Percentiles rank a stretch among this genome's conserved stretches.
phyloP scores from a whole-genome alignment of 2,888 invertebrate genomes.

The Eugnorisma glareosa region DNA sequence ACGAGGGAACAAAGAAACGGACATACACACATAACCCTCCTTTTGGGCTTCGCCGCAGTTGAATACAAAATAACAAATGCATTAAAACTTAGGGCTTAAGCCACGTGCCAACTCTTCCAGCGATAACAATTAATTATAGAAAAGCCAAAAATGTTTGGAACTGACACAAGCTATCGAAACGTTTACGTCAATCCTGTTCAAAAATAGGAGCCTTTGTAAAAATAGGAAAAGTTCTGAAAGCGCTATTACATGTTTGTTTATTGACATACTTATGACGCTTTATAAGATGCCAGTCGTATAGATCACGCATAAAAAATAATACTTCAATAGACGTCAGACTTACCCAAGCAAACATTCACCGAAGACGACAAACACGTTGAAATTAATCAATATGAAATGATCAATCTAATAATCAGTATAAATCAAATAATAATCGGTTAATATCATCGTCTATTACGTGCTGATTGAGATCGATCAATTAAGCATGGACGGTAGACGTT shows the following conservation, averaged over 20 bases:
- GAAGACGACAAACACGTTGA: not conserved
- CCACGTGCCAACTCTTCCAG: not conserved
- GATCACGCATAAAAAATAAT: not conserved
- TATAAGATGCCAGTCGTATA: not conserved
- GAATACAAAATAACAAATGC: too few relatives aligned
- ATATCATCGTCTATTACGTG: not conserved
- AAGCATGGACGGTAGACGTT: not conserved
- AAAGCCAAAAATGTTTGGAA: not conserved
- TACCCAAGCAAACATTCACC: constrained; percentile 15
- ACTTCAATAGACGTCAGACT: too few relatives aligned
- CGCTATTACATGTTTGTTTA: not conserved
- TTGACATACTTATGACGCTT: not conserved
- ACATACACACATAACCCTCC: too few relatives aligned
- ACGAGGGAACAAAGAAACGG: too few relatives aligned
- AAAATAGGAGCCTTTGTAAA: not conserved
- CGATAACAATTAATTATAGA: not conserved
- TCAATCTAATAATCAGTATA: not conserved
- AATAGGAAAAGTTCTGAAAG: not conserved
- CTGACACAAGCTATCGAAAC: not conserved
- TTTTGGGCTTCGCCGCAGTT: too few relatives aligned
- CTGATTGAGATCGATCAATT: constrained; percentile 22
- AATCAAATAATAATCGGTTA: constrained; percentile 13
- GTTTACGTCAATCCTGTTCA: not conserved
- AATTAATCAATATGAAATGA: constrained; percentile 10
- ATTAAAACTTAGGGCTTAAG: not conserved